Percentiles rank a stretch among this genome's conserved stretches.
phyloP scores from a whole-genome alignment of 2,113 vertebrate species.

The Zapus hudsonius region DNA sequence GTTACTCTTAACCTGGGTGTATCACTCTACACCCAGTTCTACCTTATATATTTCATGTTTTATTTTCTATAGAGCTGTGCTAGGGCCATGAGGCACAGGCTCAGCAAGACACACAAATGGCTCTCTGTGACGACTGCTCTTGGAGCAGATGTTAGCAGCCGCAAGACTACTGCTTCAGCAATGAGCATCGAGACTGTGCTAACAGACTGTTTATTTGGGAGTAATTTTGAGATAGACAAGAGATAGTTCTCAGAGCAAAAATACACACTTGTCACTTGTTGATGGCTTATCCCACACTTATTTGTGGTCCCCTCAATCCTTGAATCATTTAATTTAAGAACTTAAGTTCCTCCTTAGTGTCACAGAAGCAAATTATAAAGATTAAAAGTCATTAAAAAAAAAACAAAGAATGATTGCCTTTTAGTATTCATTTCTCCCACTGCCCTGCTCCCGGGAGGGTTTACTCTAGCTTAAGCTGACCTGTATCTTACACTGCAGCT shows the following conservation, averaged over 20 bases:
- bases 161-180: background rate
- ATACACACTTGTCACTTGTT: background rate
- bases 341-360: background rate
- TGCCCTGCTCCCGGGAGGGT: no score
- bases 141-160: background rate
- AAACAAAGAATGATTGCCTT: background rate
- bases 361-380: background rate
- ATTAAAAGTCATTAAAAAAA: background rate
- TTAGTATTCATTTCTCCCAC: background rate
- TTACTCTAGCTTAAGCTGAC: no score
- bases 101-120: background rate
- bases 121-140: background rate
- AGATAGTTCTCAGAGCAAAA: background rate
- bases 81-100: background rate
- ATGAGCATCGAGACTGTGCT: background rate
- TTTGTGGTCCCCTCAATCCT: background rate
- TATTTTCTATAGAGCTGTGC: background rate
- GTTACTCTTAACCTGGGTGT: background rate
- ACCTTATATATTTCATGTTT: background rate
- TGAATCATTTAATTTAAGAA: slow-evolving; percentile 13
- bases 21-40: accelerated
- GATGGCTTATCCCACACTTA: background rate
- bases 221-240: background rate
- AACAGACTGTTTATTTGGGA: background rate
- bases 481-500: no score